These are phyloP conservation scores for Vandiemenella viatica DNA, from an alignment of 2,888 invertebrate genomes.

Conservation along the genomic window DNA sequence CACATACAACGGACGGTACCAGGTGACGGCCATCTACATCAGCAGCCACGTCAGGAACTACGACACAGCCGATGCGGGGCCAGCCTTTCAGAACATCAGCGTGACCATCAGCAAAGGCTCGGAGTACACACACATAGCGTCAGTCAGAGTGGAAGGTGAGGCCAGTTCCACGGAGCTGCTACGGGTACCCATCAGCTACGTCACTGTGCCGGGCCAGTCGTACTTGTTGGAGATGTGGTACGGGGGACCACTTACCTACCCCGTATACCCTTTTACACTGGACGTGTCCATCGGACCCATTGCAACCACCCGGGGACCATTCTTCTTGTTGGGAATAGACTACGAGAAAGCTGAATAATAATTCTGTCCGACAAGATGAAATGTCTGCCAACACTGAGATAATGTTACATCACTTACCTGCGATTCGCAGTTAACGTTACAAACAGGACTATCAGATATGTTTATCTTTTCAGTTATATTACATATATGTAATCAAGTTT, in stretches of 20 bases:
- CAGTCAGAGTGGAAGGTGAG: too few relatives aligned
- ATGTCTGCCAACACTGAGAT: too few relatives aligned
- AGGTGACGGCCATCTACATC: not conserved
- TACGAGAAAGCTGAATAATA: not conserved
- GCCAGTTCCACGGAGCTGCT: not conserved
- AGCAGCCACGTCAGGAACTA: not conserved
- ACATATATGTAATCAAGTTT: too few relatives aligned
- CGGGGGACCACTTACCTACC: not conserved
- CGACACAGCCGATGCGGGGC: not conserved
- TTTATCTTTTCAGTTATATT: too few relatives aligned
- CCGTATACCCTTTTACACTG: not conserved
- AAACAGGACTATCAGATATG: too few relatives aligned
- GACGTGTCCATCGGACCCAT: not conserved
- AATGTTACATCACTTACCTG: too few relatives aligned
- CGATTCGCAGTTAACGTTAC: too few relatives aligned
- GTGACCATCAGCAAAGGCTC: too few relatives aligned
- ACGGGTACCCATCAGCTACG: not conserved
- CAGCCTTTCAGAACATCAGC: too few relatives aligned
- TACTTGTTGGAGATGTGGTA: not conserved
- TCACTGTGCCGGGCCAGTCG: not conserved
- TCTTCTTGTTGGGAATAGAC: not conserved
- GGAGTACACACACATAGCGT: too few relatives aligned
- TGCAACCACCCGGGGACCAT: not conserved
- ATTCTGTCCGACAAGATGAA: too few relatives aligned
- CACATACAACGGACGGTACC: not conserved